phyloP scores from a whole-genome alignment of 1,140 invertebrate species.

The Acromyrmex charruanus region DNA sequence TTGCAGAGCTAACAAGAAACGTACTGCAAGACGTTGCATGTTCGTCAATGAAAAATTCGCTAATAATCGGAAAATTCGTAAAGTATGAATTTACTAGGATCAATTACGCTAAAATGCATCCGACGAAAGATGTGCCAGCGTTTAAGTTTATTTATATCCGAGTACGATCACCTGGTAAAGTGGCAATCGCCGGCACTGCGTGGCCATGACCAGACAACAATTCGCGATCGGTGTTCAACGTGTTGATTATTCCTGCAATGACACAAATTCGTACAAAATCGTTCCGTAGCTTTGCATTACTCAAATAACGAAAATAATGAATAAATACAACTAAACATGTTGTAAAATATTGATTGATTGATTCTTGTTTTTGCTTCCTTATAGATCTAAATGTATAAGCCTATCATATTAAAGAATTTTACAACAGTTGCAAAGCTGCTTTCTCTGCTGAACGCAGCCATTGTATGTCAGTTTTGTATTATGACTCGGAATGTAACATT shows the following conservation, averaged over 20 bases:
- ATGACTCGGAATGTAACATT: no score
- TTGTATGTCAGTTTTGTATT: no score
- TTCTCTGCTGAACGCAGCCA: no score
- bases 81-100: no score
- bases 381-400: no score
- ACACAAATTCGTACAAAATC: background rate
- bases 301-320: background rate
- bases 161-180: slow-evolving; percentile 63
- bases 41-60: background rate
- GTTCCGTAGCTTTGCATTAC: background rate
- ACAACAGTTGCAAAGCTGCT: no score
- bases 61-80: background rate
- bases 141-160: slow-evolving; percentile 57
- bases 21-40: background rate
- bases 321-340: background rate
- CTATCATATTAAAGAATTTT: no score
- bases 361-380: no score
- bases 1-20: background rate
- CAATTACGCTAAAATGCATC: slow-evolving; percentile 9
- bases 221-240: slow-evolving; percentile 41
- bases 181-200: slow-evolving; percentile 17
- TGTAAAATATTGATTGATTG: no score
- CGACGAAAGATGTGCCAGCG: slow-evolving; percentile 7
- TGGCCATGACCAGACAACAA: slow-evolving; percentile 64
- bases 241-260: background rate